Evolutionary conservation across 92 coral and sea anemone species (phyloP).

Genomic region (Actinernus sp.): DNA sequence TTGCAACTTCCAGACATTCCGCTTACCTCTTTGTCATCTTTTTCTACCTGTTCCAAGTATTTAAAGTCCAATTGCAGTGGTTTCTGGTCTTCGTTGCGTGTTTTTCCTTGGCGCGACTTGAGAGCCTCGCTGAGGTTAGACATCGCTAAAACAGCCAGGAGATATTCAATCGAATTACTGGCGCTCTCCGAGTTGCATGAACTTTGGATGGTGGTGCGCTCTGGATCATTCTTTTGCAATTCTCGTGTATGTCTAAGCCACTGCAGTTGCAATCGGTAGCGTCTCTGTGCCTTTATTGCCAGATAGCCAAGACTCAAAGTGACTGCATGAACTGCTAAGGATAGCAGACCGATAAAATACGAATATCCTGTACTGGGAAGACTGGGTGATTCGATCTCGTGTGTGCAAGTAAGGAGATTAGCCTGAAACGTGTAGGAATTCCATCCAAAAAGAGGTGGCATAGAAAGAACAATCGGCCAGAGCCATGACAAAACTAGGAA

Average conservation of each 20-base stretch:
- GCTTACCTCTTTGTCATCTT: too few relatives aligned
- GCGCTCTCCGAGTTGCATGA: slow-evolving; percentile 14
- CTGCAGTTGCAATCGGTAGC: slow-evolving; percentile 41
- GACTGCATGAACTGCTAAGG: slow-evolving; percentile 10
- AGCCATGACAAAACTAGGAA: slow-evolving; percentile 9
- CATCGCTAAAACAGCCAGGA: slow-evolving; percentile 20
- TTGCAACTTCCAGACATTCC: too few relatives aligned
- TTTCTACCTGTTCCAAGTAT: too few relatives aligned
- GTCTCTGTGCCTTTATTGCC: slow-evolving; percentile 5
- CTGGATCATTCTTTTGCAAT: slow-evolving; percentile 55
- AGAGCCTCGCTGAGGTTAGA: not conserved
- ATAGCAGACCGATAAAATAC: slow-evolving; percentile 4
- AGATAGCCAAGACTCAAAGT: slow-evolving; percentile 6
- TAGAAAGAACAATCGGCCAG: slow-evolving; percentile 8
- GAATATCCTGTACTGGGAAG: slow-evolving; percentile 2
- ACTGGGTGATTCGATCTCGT: not conserved
- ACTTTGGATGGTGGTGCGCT: slow-evolving; percentile 43
- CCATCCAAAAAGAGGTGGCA: slow-evolving; percentile 44
- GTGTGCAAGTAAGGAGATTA: not conserved
- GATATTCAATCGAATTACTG: slow-evolving; percentile 8
- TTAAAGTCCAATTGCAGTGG: too few relatives aligned
- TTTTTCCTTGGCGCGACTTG: too few relatives aligned
- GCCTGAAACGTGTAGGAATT: slow-evolving; percentile 20
- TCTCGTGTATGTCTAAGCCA: slow-evolving; percentile 60
- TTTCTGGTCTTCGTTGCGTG: too few relatives aligned